Conservation (phyloP, 2,113 vertebrate species). For the Delphinapterus leucas region DNA sequence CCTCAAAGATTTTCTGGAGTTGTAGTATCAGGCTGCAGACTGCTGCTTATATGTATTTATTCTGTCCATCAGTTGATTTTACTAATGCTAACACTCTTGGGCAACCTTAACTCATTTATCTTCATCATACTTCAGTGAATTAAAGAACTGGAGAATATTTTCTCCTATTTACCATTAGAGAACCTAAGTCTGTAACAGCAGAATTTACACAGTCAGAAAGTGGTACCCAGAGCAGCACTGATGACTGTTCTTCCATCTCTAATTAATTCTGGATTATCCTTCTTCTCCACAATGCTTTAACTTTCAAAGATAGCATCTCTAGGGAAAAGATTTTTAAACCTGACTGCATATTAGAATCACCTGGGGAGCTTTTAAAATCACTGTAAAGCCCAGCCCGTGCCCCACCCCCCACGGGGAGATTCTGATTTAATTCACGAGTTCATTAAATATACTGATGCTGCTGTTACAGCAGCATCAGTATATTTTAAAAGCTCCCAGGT, state of each 20-base stretch:
- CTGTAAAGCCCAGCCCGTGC: not conserved
- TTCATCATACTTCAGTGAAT: not conserved
- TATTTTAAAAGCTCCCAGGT: not conserved
- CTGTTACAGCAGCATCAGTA: not conserved
- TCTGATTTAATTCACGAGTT: not conserved
- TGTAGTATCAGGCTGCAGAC: not conserved
- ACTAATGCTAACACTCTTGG: not conserved
- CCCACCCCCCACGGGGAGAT: not conserved
- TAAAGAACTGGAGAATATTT: not conserved
- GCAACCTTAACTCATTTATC: not conserved
- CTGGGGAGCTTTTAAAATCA: not conserved
- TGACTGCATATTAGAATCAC: not conserved
- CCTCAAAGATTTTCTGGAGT: not conserved
- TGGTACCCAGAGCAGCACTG: not conserved
- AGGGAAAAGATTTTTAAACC: not conserved
- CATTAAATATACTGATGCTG: no score
- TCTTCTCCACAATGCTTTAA: not conserved
- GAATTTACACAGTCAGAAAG: not conserved
- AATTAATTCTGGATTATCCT: slow-evolving; percentile 18
- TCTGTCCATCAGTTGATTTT: not conserved
- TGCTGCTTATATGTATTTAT: not conserved
- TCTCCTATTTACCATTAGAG: not conserved
- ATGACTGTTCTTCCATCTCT: not conserved
- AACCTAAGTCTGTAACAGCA: not conserved
- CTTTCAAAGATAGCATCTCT: not conserved